A percentile compares a stretch with the other conserved stretches of the same genome.
phyloP scores from a whole-genome alignment of 2,888 invertebrate genomes.

The Alsophila aescularia region DNA sequence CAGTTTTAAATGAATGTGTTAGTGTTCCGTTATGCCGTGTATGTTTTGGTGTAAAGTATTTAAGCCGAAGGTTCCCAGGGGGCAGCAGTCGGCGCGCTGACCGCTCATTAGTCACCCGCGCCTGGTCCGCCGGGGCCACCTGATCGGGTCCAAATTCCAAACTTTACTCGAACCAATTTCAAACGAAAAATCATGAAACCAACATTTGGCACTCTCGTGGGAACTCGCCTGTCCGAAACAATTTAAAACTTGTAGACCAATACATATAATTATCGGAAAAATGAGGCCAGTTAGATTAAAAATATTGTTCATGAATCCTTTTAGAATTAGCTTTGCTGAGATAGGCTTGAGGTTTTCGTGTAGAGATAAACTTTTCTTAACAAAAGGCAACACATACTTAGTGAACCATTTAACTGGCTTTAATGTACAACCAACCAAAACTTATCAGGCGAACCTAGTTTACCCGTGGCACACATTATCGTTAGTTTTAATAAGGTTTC shows the following conservation, averaged over 20 bases:
- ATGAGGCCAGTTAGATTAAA: slow-evolving; percentile 9
- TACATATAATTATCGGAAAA: slow-evolving; percentile 14
- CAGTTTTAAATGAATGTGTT: slow-evolving; percentile 26
- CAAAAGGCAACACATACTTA: no score
- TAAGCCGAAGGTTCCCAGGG: slow-evolving; percentile 47
- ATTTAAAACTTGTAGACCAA: slow-evolving; percentile 31
- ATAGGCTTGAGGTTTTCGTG: not conserved
- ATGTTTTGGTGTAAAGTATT: slow-evolving; percentile 48
- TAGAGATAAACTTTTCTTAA: not conserved
- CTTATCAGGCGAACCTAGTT: slow-evolving; percentile 11
- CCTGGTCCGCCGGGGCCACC: slow-evolving; percentile 49
- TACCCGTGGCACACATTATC: slow-evolving; percentile 11
- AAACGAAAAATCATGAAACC: slow-evolving; percentile 52
- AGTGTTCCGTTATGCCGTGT: slow-evolving; percentile 10
- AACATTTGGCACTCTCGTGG: slow-evolving; percentile 41
- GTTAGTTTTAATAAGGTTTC: slow-evolving; percentile 25
- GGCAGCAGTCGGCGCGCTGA: slow-evolving; percentile 55
- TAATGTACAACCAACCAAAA: slow-evolving; percentile 7
- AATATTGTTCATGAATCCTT: not conserved
- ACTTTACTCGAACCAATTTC: slow-evolving; percentile 53
- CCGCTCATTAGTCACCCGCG: slow-evolving; percentile 65
- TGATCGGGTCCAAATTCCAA: slow-evolving; percentile 52
- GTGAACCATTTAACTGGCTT: not conserved
- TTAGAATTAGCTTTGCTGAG: not conserved
- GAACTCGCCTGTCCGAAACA: slow-evolving; percentile 28